These are phyloP conservation scores for Phengaris alcon DNA, from an alignment of 2,888 invertebrate genomes.

Conservation along the genomic window DNA sequence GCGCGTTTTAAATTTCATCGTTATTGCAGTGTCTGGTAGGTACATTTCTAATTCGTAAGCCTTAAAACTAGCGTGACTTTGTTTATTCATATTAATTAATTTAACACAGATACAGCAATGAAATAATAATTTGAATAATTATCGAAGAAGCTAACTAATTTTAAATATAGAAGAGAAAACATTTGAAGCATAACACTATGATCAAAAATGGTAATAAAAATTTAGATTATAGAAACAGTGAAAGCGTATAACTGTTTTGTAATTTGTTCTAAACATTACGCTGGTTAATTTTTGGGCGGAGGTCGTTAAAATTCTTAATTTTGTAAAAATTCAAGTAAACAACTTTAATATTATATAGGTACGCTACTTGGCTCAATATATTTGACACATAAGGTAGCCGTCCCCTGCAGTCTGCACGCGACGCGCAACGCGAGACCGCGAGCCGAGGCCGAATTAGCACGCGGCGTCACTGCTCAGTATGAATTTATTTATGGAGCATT, in stretches of 20 bases:
- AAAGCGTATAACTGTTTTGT: constrained; percentile 31
- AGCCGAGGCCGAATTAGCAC: too few relatives aligned
- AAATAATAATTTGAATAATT: constrained; percentile 1
- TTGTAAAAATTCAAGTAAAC: neutral
- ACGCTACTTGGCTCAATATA: neutral
- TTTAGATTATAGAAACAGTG: constrained; percentile 33
- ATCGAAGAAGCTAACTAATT: neutral
- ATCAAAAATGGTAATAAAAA: constrained; percentile 25
- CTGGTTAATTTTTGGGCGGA: neutral
- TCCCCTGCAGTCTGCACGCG: too few relatives aligned
- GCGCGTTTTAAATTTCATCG: too few relatives aligned
- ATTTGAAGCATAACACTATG: neutral
- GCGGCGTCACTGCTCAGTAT: too few relatives aligned
- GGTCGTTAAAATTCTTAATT: constrained; percentile 5
- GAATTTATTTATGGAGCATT: too few relatives aligned
- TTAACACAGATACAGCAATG: neutral
- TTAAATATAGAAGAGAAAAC: constrained; percentile 4
- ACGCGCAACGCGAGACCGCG: too few relatives aligned
- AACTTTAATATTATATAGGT: neutral
- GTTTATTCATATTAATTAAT: neutral
- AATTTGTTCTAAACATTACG: neutral
- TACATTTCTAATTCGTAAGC: neutral
- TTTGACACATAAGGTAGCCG: too few relatives aligned
- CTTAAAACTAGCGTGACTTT: neutral
- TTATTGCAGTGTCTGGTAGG: too few relatives aligned